Conservation (phyloP, 2,888 invertebrate genomes). For the Andrena bicolor region DNA sequence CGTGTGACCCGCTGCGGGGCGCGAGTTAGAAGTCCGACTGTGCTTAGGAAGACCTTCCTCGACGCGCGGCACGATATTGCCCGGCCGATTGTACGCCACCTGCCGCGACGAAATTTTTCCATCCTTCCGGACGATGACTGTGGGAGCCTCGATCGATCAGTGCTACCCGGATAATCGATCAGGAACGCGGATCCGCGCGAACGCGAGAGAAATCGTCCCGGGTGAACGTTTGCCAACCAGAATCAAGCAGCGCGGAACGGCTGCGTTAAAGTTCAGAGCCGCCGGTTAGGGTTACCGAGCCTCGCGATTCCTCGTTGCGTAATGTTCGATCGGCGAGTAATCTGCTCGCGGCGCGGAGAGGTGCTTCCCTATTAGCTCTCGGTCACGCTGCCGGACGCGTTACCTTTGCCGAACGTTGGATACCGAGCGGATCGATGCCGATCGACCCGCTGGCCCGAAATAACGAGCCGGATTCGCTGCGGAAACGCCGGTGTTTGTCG, state of each 20-base stretch:
- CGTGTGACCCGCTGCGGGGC: no score
- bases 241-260: conserved; percentile 18
- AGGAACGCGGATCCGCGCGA: background rate
- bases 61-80: no score
- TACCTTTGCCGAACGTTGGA: conserved; percentile 39
- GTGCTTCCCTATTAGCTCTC: conserved; percentile 65
- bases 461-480: background rate
- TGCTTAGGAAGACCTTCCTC: no score
- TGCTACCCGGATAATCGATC: background rate
- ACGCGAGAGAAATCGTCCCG: background rate
- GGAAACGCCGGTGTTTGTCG: no score
- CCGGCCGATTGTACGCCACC: no score
- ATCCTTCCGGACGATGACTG: background rate
- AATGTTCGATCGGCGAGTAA: conserved; percentile 61
- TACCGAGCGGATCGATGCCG: conserved; percentile 54
- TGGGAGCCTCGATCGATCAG: conserved; percentile 11
- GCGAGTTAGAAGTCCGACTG: no score
- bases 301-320: conserved; percentile 54
- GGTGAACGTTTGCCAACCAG: background rate
- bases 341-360: conserved; percentile 48
- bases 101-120: conserved; percentile 15
- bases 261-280: conserved; percentile 37
- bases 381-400: conserved; percentile 54
- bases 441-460: conserved; percentile 7
- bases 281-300: conserved; percentile 18